phyloP scores from a whole-genome alignment of 2,888 invertebrate species.

The Diloba caeruleocephala region DNA sequence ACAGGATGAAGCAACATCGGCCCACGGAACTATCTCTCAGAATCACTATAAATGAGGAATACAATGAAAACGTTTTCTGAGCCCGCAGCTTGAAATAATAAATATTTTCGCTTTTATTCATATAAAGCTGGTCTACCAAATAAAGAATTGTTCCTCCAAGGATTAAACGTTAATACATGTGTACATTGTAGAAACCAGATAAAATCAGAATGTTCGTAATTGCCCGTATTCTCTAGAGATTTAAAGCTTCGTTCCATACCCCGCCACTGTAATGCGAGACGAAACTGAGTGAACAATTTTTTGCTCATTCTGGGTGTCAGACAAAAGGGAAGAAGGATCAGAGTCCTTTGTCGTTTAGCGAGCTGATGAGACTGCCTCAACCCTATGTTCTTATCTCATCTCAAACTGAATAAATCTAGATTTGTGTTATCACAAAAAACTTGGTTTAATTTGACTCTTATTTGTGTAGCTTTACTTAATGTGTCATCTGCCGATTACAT shows the following conservation, averaged over 20 bases:
- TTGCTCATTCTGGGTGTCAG: conserved; percentile 64
- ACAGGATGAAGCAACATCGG: conserved; percentile 36
- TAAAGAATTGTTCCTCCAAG: conserved; percentile 37
- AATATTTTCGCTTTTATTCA: conserved; percentile 37
- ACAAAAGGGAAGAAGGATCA: conserved; percentile 69
- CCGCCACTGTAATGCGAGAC: conserved; percentile 49
- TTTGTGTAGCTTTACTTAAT: neutral
- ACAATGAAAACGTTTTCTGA: conserved; percentile 22
- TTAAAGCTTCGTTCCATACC: conserved; percentile 50
- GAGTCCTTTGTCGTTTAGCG: conserved; percentile 74
- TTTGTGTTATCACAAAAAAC: conserved; percentile 3
- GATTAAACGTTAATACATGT: conserved; percentile 35
- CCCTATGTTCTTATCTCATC: conserved; percentile 55
- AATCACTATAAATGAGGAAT: conserved; percentile 28
- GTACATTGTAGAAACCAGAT: conserved; percentile 51
- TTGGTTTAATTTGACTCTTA: neutral
- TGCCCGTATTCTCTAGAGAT: conserved; percentile 55
- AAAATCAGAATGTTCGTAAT: conserved; percentile 57
- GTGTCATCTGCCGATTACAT: no score
- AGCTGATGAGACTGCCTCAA: conserved; percentile 65
- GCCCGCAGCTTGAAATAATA: conserved; percentile 28
- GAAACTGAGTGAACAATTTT: conserved; percentile 62
- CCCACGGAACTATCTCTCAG: conserved; percentile 17
- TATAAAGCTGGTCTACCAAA: conserved; percentile 36
- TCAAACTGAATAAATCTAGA: conserved; percentile 30